Conservation (phyloP, 2,888 invertebrate genomes). For the Tholera decimalis region DNA sequence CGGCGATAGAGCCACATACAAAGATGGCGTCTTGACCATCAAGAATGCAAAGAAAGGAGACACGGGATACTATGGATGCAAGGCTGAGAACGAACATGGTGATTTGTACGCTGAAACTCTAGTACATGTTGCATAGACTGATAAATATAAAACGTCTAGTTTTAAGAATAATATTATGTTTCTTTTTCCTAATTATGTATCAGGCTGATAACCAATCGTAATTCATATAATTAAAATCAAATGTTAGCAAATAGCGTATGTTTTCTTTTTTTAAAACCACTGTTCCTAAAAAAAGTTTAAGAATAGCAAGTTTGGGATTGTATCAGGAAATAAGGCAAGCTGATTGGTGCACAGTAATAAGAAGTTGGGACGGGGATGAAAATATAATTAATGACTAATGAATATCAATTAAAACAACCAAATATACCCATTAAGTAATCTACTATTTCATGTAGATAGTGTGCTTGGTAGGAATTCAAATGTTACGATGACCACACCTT, state of each 20-base stretch:
- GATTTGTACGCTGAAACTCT: constrained; percentile 74
- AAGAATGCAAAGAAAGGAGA: constrained; percentile 74
- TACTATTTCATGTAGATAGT: background rate
- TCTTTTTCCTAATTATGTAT: background rate
- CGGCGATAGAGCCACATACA: constrained; percentile 53
- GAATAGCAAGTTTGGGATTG: no score
- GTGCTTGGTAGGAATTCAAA: background rate
- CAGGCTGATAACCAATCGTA: background rate
- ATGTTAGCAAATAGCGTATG: background rate
- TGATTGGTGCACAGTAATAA: no score
- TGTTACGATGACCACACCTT: constrained; percentile 6
- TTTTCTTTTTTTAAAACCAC: constrained; percentile 1
- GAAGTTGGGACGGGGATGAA: no score
- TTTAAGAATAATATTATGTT: constrained; percentile 20
- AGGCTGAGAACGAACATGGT: constrained; percentile 75
- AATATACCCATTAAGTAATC: background rate
- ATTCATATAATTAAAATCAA: constrained; percentile 25
- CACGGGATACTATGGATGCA: constrained; percentile 83
- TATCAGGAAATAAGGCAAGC: no score
- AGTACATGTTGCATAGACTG: constrained; percentile 58
- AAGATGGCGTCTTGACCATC: constrained; percentile 73
- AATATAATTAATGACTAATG: no score
- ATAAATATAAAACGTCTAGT: constrained; percentile 10
- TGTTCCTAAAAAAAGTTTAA: no score
- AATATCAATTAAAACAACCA: no score